Evolutionary conservation across 2,797 vertebrate species (phyloP).

Genomic region (Gallinago stenura): DNA sequence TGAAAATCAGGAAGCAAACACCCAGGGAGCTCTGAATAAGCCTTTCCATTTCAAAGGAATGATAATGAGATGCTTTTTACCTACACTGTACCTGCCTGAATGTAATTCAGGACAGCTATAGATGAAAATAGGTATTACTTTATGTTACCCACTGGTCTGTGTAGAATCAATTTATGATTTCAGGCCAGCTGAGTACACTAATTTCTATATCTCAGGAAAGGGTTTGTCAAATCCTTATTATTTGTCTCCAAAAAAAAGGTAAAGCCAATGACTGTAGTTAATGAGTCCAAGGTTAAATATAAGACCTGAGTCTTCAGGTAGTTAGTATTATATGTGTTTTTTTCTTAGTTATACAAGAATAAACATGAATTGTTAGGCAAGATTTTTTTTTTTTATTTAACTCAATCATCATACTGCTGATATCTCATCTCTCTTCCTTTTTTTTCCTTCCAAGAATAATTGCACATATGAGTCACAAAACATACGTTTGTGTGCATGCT

Average conservation of each 20-base stretch:
- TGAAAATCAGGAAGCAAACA: conserved; percentile 1
- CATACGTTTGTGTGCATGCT: background rate
- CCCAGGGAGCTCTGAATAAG: background rate
- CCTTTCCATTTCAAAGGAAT: conserved; percentile 7
- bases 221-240: background rate
- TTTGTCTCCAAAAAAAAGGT: background rate
- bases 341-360: background rate
- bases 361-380: background rate
- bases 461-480: background rate
- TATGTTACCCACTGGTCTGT: background rate
- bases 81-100: background rate
- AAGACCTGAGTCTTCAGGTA: background rate
- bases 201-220: background rate
- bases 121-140: background rate
- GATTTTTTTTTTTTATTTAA: background rate
- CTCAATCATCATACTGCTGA: background rate
- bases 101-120: background rate
- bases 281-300: background rate
- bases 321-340: background rate
- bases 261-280: background rate
- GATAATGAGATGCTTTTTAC: background rate
- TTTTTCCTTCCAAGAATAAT: background rate
- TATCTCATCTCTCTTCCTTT: background rate
- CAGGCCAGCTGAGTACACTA: background rate
- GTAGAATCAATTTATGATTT: background rate